Conservation (phyloP, 1,140 invertebrate species). For the Ceratina calcarata region DNA sequence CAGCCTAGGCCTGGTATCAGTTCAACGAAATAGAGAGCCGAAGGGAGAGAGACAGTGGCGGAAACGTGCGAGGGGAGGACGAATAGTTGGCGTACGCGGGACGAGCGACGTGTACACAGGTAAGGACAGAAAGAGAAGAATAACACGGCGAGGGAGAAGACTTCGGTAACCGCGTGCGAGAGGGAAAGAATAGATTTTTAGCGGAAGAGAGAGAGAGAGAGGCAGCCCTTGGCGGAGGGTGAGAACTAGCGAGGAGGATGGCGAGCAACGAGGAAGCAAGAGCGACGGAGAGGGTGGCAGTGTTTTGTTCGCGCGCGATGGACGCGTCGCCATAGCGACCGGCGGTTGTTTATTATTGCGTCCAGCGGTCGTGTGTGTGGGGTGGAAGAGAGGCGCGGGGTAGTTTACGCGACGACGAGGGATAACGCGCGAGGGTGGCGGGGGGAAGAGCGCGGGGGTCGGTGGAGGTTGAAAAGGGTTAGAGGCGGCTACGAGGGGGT, state of each 20-base stretch:
- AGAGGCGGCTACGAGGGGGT: conserved; percentile 32
- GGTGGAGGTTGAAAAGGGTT: conserved; percentile 14
- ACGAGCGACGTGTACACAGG: conserved; percentile 28
- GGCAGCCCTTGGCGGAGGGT: conserved; percentile 7
- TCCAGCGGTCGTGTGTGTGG: conserved; percentile 69
- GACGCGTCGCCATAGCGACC: conserved; percentile 79
- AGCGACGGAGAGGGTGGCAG: conserved; percentile 51
- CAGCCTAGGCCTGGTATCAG: conserved; percentile 35
- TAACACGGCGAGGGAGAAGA: not conserved
- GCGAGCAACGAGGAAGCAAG: conserved; percentile 3
- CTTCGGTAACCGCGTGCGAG: not conserved
- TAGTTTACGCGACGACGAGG: conserved; percentile 57
- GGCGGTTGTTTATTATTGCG: conserved; percentile 80
- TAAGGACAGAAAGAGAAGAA: conserved; percentile 36
- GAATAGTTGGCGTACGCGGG: conserved; percentile 23
- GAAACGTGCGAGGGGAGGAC: not conserved
- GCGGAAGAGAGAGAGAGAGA: not conserved
- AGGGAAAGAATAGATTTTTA: conserved; percentile 7
- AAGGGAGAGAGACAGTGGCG: not conserved
- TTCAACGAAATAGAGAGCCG: conserved; percentile 42
- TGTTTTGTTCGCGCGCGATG: conserved; percentile 79
- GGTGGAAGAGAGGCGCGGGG: conserved; percentile 35
- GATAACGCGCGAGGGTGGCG: conserved; percentile 2
- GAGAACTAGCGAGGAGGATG: conserved; percentile 34
- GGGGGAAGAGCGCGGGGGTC: conserved; percentile 15